Evolutionary conservation across 1,140 invertebrate genomes (phyloP).

Genomic region (Euwallacea fornicatus): DNA sequence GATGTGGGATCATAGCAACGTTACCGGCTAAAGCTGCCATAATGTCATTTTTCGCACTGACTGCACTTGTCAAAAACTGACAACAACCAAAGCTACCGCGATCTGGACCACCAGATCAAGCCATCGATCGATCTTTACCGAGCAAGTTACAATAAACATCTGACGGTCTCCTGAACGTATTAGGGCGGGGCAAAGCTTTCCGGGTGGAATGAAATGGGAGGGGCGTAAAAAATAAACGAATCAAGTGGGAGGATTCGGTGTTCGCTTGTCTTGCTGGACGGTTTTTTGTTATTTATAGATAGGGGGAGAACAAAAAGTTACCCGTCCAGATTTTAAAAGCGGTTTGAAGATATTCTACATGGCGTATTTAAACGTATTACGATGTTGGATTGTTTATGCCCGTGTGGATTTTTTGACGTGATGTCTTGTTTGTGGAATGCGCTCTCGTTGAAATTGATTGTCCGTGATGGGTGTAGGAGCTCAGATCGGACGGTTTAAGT

Average conservation of each 20-base stretch:
- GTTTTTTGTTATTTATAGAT: constrained; percentile 46
- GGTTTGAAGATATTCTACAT: constrained; percentile 24
- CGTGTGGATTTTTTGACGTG: constrained; percentile 44
- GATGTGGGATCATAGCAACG: constrained; percentile 39
- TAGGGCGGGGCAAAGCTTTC: constrained; percentile 45
- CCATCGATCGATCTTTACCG: constrained; percentile 46
- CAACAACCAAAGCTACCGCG: constrained; percentile 15
- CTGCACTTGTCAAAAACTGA: constrained; percentile 17
- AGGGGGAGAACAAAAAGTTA: constrained; percentile 33
- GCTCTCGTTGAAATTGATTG: constrained; percentile 31
- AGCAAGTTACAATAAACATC: constrained; percentile 48
- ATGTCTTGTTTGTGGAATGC: constrained; percentile 47
- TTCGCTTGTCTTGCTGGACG: constrained; percentile 39
- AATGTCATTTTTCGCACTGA: constrained; percentile 29
- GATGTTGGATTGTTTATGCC: constrained; percentile 34
- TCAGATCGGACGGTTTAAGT: constrained; percentile 6
- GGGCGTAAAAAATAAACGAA: constrained; percentile 36
- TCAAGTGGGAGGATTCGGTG: constrained; percentile 35
- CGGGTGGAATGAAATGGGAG: constrained; percentile 24
- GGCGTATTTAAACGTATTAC: constrained; percentile 35
- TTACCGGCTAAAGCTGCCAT: constrained; percentile 51
- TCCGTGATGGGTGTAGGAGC: constrained; percentile 19
- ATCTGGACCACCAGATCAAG: constrained; percentile 23
- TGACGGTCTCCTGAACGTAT: constrained; percentile 41
- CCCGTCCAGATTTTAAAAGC: constrained; percentile 21